Percentiles rank a stretch among this genome's conserved stretches.
These are phyloP conservation scores for Fragum fragum DNA, from an alignment of 2,888 invertebrate genomes.

Conservation along the genomic window DNA sequence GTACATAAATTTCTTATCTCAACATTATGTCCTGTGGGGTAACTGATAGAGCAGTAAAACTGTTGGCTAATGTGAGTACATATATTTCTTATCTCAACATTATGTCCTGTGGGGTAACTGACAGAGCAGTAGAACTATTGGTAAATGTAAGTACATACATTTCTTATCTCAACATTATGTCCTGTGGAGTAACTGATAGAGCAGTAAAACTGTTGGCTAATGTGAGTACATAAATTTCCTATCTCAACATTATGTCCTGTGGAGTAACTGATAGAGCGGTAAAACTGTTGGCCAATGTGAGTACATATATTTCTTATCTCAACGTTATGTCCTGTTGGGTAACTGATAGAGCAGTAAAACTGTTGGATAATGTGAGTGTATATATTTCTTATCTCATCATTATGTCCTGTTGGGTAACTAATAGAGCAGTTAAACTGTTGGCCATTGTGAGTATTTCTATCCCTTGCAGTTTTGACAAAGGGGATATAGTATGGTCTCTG, in stretches of 20 bases:
- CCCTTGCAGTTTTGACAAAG: too few relatives aligned
- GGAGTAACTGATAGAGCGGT: slow-evolving; percentile 72
- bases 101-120: too few relatives aligned
- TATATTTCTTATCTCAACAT: too few relatives aligned
- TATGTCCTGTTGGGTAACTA: slow-evolving; percentile 72
- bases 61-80: slow-evolving; percentile 68
- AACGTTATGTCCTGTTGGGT: too few relatives aligned
- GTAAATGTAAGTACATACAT: too few relatives aligned
- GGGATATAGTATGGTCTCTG: too few relatives aligned
- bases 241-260: slow-evolving; percentile 74
- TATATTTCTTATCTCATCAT: slow-evolving; percentile 70
- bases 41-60: slow-evolving; percentile 69
- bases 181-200: too few relatives aligned
- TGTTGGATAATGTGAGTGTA: too few relatives aligned
- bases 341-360: too few relatives aligned
- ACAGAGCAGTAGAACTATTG: too few relatives aligned
- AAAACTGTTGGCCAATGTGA: slow-evolving; percentile 68
- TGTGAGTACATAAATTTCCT: slow-evolving; percentile 37
- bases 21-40: slow-evolving; percentile 74
- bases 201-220: too few relatives aligned
- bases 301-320: background rate
- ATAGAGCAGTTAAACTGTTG: slow-evolving; percentile 68
- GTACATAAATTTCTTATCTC: slow-evolving; percentile 67
- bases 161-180: too few relatives aligned
- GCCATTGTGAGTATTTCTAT: slow-evolving; percentile 68